These are phyloP conservation scores for Patagioenas fasciata DNA, from an alignment of 2,113 vertebrate species.

Conservation along the genomic window DNA sequence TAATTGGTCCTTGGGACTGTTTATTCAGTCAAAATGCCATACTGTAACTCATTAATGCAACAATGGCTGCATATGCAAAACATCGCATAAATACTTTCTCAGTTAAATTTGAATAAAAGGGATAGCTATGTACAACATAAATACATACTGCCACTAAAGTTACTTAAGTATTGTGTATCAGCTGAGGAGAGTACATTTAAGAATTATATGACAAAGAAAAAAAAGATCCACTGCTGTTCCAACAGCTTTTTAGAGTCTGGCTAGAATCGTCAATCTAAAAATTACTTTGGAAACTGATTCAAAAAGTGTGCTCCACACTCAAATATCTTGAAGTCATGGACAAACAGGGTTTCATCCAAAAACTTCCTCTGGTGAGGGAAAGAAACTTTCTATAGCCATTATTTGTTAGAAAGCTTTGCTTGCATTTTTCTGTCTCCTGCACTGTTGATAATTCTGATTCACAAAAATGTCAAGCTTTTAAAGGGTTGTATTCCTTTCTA, in stretches of 20 bases:
- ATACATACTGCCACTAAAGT: not conserved
- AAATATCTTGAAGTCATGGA: not conserved
- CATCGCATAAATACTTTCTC: not conserved
- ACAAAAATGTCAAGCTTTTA: constrained; percentile 34
- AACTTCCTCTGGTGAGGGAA: not conserved
- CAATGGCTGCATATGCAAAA: not conserved
- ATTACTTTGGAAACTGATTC: not conserved
- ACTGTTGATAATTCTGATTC: not conserved
- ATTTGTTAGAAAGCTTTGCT: not conserved
- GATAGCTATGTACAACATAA: not conserved
- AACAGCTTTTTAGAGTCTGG: not conserved
- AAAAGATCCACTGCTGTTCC: not conserved
- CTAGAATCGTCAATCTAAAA: not conserved
- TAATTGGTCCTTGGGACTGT: not conserved
- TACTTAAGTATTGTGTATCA: not conserved
- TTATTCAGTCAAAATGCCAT: not conserved
- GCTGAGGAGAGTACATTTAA: not conserved
- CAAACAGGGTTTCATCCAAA: not conserved
- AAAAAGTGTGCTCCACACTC: not conserved
- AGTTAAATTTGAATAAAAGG: not conserved
- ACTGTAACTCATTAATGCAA: not conserved
- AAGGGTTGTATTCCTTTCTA: constrained; percentile 12
- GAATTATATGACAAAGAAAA: not conserved
- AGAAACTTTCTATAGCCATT: not conserved
- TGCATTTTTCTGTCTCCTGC: not conserved